phyloP scores from a whole-genome alignment of 2,797 vertebrate genomes.

The Anas capensis region DNA sequence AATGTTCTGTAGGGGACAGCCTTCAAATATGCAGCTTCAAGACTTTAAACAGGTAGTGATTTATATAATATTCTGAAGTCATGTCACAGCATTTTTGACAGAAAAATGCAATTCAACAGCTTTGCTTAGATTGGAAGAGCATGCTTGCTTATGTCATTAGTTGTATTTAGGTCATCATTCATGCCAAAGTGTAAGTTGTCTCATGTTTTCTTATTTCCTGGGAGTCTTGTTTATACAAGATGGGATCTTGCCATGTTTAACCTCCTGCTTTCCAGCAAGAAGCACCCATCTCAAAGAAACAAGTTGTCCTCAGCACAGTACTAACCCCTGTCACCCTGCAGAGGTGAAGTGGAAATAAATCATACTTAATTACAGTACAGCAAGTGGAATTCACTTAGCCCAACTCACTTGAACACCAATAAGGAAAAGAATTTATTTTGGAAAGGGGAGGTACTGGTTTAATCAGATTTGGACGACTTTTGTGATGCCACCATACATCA shows the following conservation, averaged over 20 bases:
- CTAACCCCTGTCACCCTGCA: neutral
- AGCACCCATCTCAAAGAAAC: neutral
- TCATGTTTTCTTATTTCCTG: neutral
- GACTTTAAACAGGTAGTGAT: constrained; percentile 39
- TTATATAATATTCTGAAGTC: constrained; percentile 38
- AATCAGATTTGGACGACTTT: constrained; percentile 14
- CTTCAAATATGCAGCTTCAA: neutral
- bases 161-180: constrained; percentile 59
- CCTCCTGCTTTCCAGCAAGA: neutral
- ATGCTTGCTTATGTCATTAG: constrained; percentile 65
- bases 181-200: neutral
- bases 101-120: constrained; percentile 49
- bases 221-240: neutral
- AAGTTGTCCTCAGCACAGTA: neutral
- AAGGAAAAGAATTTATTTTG: constrained; percentile 34
- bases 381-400: neutral
- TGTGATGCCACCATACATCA: neutral
- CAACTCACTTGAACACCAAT: neutral
- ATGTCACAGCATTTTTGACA: constrained; percentile 25
- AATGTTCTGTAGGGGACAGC: neutral
- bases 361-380: neutral
- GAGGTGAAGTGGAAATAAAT: constrained; percentile 1
- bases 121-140: constrained; percentile 69
- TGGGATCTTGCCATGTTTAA: neutral
- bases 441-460: neutral